Percentiles rank a stretch among this genome's conserved stretches.
Conservation (phyloP, 1,140 invertebrate genomes). For the Heliothis virescens region DNA sequence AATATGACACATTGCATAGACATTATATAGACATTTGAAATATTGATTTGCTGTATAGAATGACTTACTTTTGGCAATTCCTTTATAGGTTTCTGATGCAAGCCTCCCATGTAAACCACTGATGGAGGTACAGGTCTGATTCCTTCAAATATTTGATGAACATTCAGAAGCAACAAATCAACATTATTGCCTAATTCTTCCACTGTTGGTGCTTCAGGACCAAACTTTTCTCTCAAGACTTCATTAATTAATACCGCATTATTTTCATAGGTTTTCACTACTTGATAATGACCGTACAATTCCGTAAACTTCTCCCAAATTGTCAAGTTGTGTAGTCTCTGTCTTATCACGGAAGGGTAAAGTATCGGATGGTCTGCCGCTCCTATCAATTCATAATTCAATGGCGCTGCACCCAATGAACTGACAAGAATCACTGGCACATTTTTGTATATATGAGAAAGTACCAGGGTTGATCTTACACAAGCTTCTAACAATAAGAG, state of each 20-base stretch:
- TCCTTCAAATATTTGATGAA: slow-evolving; percentile 79
- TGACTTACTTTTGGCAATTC: slow-evolving; percentile 73
- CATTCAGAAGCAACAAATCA: slow-evolving; percentile 85
- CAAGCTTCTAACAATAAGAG: slow-evolving; percentile 69
- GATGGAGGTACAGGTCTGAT: slow-evolving; percentile 80
- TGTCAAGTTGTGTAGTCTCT: slow-evolving; percentile 58
- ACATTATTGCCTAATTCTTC: slow-evolving; percentile 80
- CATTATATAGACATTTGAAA: too few species aligned
- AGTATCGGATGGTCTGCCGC: slow-evolving; percentile 79
- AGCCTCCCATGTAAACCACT: slow-evolving; percentile 87
- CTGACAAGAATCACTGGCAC: slow-evolving; percentile 77
- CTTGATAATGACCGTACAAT: slow-evolving; percentile 53
- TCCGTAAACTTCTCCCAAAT: slow-evolving; percentile 67
- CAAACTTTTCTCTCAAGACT: slow-evolving; percentile 55
- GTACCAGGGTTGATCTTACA: slow-evolving; percentile 57
- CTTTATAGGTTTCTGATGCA: slow-evolving; percentile 80
- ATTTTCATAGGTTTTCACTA: slow-evolving; percentile 12
- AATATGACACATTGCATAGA: too few species aligned
- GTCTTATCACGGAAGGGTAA: slow-evolving; percentile 75
- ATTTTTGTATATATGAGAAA: slow-evolving; percentile 72
- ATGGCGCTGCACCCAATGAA: slow-evolving; percentile 59
- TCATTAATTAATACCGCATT: slow-evolving; percentile 47
- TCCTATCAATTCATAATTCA: slow-evolving; percentile 66
- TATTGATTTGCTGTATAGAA: background rate
- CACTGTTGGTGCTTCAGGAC: slow-evolving; percentile 65